Base-by-base conservation (phyloP, 2,797 vertebrate genomes). In the Enteromius unitaeniatus region DNA sequence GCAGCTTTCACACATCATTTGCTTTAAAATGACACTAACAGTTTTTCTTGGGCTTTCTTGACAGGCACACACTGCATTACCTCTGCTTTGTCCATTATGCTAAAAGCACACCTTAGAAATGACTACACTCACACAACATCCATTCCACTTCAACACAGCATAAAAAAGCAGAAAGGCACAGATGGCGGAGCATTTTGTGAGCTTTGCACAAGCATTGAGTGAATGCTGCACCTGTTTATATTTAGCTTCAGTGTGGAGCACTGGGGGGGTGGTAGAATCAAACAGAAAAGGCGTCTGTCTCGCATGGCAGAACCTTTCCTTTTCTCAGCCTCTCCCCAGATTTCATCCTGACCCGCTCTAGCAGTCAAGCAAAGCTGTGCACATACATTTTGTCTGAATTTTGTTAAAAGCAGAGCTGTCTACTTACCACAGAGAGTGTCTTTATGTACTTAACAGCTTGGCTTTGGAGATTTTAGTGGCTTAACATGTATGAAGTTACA, bases 141-240 rank as follows among this genome's bases (percentile, higher is more conserved):
- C 84, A 83, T 84, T 49, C 82, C 65, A 69, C 86, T 76, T 86
- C 58, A 84, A 78, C 85, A 58, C 55, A 84, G 82, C 83, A 86
- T 85, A 84, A 87, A 92, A 91, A 89, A 81, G 84, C 81, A 81
- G 89, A 88, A 83, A 78, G 21, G 91, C 93, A 91, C 94, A 95
- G 94, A 95, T 95, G 93, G 93, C 88, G 78, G 84, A 90, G 91
- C 92, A 91, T 92, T 86, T 78, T 84, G 75, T 78, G 53, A 78
- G 82, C 75, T 72, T 70, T 78, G 75, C 75, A 62, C 65, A 58
- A 87, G 79, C 72, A 28, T 21, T 64, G 84, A 87, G 91, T 91
- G 90, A 90, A 88, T 55, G 65, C 89, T 87, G 93, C 90, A 93
- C 94, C 93, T 93, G 93, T 93, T 95, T 95, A 95, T 93, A 95